Evolutionary conservation across 2,797 vertebrate species (phyloP).

Genomic region (Vireo griseus): DNA sequence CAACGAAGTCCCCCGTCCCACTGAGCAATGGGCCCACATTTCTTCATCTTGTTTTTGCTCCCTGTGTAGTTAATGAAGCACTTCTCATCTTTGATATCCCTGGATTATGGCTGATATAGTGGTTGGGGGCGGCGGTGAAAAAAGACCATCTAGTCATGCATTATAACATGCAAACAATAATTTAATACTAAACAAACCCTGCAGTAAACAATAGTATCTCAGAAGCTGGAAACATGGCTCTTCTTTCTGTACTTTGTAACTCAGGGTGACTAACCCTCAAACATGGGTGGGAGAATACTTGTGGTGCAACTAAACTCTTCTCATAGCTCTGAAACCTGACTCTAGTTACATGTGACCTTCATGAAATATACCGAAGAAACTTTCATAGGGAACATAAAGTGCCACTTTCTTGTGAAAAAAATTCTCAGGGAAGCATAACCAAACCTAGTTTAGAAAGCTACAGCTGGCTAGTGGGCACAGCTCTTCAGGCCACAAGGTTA

Average conservation of each 20-base stretch:
- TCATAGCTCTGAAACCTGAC: background rate
- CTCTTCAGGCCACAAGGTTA: background rate
- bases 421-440: background rate
- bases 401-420: background rate
- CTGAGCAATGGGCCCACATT: fast-evolving
- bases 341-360: background rate
- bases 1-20: background rate
- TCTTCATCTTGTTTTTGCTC: background rate
- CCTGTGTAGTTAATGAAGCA: background rate
- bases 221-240: background rate
- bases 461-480: background rate
- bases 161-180: background rate
- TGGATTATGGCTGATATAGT: background rate
- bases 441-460: background rate
- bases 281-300: background rate
- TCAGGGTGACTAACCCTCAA: background rate
- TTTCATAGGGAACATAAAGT: background rate
- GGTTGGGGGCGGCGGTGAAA: background rate
- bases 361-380: background rate
- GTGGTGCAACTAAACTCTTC: background rate
- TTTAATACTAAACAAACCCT: background rate
- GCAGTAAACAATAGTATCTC: background rate
- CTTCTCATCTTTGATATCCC: background rate
- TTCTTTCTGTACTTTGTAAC: background rate
- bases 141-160: background rate